Evolutionary conservation across 2,113 vertebrate species (phyloP), one percentile per base, ranked within the genome.

Genomic region (Cebidichthys violaceus): DNA sequence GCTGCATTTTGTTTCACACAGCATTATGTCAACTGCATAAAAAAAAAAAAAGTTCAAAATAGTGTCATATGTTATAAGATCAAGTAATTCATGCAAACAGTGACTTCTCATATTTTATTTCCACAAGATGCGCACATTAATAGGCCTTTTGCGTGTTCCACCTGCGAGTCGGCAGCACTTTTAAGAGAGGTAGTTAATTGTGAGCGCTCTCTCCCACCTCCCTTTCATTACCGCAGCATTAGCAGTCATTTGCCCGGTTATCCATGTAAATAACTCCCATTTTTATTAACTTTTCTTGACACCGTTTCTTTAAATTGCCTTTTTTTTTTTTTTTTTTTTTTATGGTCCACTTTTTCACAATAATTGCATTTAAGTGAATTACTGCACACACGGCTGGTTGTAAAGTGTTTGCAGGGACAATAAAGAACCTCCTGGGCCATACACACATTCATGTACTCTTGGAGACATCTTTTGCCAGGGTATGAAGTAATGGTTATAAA

Each of bases 311-410:
- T 69, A 92, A 94, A 92, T 91, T 85, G 84, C 75, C 64, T 59
- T 14, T 27, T 57, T 88, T 94, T 66, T 81, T 47, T n/a, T n/a
- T n/a, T 94, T 94, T 41, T 66, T 81, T 47, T 88, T 94, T 95
- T 94, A 94, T 86, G 79, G 69, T 83, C 57, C 39, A 75, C 81
- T 81, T 93, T 94, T 94, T 88, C 79, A 85, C 90, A 81, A 93
- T 94, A 93, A 94, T 93, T 93, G 85, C 90, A 86, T 93, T 85
- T 87, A 81, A 86, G 80, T 88, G 85, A 92, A 90, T 93, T 90
- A 91, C 81, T 88, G 77, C 90, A 82, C 86, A 79, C 85, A 75
- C 64, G 75, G 85, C 81, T 72, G 82, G 90, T 88, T 89, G 87
- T 92, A 92, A 92, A 91, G 79, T 78, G 79, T 83, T 89, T 86